Base-by-base conservation (phyloP, 1,140 invertebrate species). In the Caenorhabditis tropicalis region DNA sequence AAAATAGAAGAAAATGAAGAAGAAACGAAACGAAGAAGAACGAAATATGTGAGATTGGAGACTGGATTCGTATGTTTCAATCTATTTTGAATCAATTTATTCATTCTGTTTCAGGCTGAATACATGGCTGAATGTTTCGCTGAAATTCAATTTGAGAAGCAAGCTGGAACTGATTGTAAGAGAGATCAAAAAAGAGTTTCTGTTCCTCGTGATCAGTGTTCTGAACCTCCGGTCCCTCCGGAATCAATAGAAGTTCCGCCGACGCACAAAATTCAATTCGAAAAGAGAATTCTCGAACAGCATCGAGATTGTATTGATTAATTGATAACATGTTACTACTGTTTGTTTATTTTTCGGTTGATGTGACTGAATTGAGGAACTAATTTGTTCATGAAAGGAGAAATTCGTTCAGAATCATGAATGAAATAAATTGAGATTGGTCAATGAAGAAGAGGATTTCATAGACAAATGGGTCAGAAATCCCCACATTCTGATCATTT, bases 31-130 rank as follows among this genome's bases (percentile, higher is more conserved):
- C 24, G 19, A 10, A 80, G 48, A 36, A 87, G 85, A 31, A 48
- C 86, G n/a, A 87, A 87, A 74, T 36, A 46, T 29, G 56, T 85
- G 15, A 79, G 53, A 51, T 70, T 87, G 15, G 36, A 74, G 21
- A 74, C 86, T 21, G 31, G 39, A 43, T 87, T 81, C 60, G 86
- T 87, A 31, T 81, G 86, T 87, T 36, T 48, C 7, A 6, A 29
- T 48, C n/a, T n/a, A n/a, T n/a, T n/a, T n/a, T n/a, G n/a, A n/a
- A n/a, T n/a, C n/a, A n/a, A n/a, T n/a, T n/a, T n/a, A n/a, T n/a
- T n/a, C n/a, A n/a, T n/a, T n/a, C n/a, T n/a, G n/a, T 85, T 85
- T 74, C 60, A 85, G 84, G 70, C 53, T 39, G 84, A 85, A 36
- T 85, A 49, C 81, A 82, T 85, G 60, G 70, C 79, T 12, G 80